Base-by-base conservation (phyloP, 2,113 vertebrate genomes). In the Triplophysa tibetana region DNA sequence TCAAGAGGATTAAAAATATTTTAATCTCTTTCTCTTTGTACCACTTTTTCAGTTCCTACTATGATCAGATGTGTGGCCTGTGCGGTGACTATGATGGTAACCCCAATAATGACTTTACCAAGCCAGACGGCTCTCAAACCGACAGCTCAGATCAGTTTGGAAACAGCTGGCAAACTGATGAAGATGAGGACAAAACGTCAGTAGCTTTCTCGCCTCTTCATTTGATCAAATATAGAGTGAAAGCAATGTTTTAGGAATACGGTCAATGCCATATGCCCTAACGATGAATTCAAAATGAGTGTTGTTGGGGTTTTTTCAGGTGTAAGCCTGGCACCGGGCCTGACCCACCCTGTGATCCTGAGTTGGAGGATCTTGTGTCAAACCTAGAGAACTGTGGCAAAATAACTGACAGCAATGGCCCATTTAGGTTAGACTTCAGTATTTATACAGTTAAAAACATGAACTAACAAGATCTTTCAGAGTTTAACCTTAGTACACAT, bases 11-110 rank as follows among this genome's bases (percentile, higher is more conserved):
- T 10, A 0, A 17, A 61, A 10, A 5, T 43, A 3, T 74, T 74
- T 43, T n/a, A 63, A 10, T 69, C 48, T 70, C 8, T 74, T 26
- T 38, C 33, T 5, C 0, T 6, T 61, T 50, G n/a, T n/a, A 24
- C 24, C 24, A 24, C 1, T 45, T 38, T 74, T 16, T 14, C 81
- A 95, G 94, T 81, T 87, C 92, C 70, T 94, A 91, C 83, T 77
- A 81, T 0, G 72, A 89, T 60, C 90, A 91, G 87, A 90, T 94
- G 90, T 95, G 94, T 67, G 94, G 95, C 2, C 88, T 96, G 19
- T 96, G 94, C 58, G 94, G 95, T 0, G 89, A 95, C 89, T 95
- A 93, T 0, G 88, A 95, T 0, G 92, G 91, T 0, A 88, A 89
- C 23, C 77, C 90, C 6, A 75, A 24, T 77, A 93, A 95, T 0